phyloP scores from a whole-genome alignment of 53 echinoderm and acorn worm genomes.

The Astropecten irregularis region DNA sequence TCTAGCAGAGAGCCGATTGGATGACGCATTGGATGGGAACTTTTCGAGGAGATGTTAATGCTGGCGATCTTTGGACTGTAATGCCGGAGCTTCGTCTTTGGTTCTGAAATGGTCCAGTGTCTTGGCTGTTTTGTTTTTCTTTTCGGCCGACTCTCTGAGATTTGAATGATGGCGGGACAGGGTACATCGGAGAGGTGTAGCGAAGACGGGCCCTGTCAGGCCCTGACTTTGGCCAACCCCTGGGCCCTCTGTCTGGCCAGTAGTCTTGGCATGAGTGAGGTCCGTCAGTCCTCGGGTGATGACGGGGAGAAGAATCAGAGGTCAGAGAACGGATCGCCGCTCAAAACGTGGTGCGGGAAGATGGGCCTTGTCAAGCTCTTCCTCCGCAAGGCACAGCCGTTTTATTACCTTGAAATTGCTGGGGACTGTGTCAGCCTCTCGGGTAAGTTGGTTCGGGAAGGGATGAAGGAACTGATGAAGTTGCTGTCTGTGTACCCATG shows the following conservation, averaged over 20 bases:
- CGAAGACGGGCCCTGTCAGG: not conserved
- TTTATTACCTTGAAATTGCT: constrained; percentile 84
- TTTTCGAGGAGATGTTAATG: too few species aligned
- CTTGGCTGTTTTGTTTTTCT: too few species aligned
- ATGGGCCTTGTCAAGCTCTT: constrained; percentile 85
- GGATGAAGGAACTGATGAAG: too few species aligned
- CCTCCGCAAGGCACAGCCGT: constrained; percentile 84
- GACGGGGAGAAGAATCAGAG: not conserved
- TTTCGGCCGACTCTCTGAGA: too few species aligned
- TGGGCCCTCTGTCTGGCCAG: constrained; percentile 41
- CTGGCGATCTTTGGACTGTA: too few species aligned
- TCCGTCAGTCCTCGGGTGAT: too few species aligned
- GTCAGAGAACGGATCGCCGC: not conserved
- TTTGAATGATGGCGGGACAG: not conserved
- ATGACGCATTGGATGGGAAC: too few species aligned
- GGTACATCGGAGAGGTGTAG: not conserved
- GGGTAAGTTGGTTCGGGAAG: not conserved
- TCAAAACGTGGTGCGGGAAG: constrained; percentile 52
- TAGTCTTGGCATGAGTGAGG: too few species aligned
- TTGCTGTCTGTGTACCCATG: too few species aligned
- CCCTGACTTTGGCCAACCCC: constrained; percentile 37
- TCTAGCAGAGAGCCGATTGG: too few species aligned
- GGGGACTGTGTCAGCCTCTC: constrained; percentile 56
- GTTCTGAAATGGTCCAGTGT: too few species aligned
- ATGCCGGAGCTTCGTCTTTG: too few species aligned